Conservation (phyloP, 2,888 invertebrate genomes). For the Nematopogon swammerdamellus region DNA sequence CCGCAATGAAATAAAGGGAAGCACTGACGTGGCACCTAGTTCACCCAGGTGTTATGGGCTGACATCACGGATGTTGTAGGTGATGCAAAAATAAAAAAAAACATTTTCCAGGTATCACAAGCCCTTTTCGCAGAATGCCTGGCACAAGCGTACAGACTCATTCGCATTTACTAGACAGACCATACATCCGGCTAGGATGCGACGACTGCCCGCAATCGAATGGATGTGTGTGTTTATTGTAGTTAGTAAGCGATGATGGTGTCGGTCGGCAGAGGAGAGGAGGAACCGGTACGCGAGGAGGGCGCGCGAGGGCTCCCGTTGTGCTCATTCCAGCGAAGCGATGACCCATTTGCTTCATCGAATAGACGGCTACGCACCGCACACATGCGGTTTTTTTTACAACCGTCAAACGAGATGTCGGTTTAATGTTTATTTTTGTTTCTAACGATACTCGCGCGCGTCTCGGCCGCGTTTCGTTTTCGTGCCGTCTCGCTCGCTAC, state of each 20-base stretch:
- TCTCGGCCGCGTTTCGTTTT: background rate
- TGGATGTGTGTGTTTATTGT: too few relatives aligned
- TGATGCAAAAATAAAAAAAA: too few relatives aligned
- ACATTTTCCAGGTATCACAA: too few relatives aligned
- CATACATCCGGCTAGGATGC: too few relatives aligned
- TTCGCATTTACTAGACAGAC: too few relatives aligned
- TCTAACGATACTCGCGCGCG: background rate
- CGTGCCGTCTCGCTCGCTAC: background rate
- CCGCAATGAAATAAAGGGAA: too few relatives aligned
- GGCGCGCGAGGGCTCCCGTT: conserved; percentile 8
- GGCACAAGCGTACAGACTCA: too few relatives aligned
- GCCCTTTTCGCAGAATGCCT: too few relatives aligned
- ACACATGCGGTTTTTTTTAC: background rate
- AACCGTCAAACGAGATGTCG: background rate
- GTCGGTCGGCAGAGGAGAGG: background rate
- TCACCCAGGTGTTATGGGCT: too few relatives aligned
- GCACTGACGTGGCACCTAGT: too few relatives aligned
- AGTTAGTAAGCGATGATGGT: background rate
- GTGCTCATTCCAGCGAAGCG: conserved; percentile 24
- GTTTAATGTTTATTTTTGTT: background rate
- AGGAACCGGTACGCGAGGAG: background rate
- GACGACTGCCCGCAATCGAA: too few relatives aligned
- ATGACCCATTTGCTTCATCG: conserved; percentile 22
- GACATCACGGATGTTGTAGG: too few relatives aligned
- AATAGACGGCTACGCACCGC: conserved; percentile 20